Base-by-base conservation (phyloP, 2,113 vertebrate genomes). In the Craseonycteris thonglongyai region DNA sequence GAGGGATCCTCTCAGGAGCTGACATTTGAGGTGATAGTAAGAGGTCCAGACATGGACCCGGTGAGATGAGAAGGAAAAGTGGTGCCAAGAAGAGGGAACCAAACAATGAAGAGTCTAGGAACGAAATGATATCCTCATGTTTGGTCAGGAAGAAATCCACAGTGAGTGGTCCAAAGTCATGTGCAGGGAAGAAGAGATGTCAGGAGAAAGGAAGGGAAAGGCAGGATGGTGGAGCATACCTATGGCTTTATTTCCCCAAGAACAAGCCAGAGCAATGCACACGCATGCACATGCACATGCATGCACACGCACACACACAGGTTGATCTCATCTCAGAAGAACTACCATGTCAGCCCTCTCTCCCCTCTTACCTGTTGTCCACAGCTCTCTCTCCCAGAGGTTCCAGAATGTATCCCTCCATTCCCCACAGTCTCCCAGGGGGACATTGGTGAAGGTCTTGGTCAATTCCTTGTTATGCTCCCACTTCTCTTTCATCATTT, bases 121-220 rank as follows among this genome's bases (percentile, higher is more conserved):
- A 45, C 3, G 51, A 21, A 45, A 40, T 2, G 26, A 63, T 35
- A 12, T 19, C 21, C 2, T 3, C 8, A 5, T 24, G 22, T 10
- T 40, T n/a, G 10, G 38, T 15, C 40, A 49, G 22, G 1, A 63
- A 30, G 21, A 54, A 80, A 35, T 14, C 6, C 28, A 35, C 1
- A 0, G 56, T 24, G 15, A 71, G 5, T 10, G 0, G 2, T 30
- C 6, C 40, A 3, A 3, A 26, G 0, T 6, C 15, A 21, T 1
- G 16, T 19, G 13, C 16, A 28, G 15, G 11, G 10, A 61, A 49
- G n/a, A 15, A 33, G 54, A 18, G 47, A 51, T 0, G 2, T 13
- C n/a, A 63, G 88, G 9, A 49, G 38, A 26, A 4, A 2, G 66
- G 66, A 33, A 22, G 16, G 40, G 15, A 38, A 56, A 24, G 26